Base-by-base conservation (phyloP, 2,113 vertebrate species). In the Electrona antarctica region DNA sequence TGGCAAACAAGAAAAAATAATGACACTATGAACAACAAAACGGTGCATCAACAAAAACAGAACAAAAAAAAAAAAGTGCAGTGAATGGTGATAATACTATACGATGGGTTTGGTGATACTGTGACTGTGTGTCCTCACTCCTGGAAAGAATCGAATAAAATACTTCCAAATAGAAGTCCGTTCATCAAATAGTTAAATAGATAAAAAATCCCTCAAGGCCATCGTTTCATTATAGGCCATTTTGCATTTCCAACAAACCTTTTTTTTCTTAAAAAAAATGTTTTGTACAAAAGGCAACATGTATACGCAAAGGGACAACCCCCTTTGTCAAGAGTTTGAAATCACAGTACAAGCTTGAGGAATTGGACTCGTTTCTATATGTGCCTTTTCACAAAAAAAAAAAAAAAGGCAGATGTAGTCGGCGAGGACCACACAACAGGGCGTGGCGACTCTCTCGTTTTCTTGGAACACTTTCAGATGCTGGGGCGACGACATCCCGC, bases 281-380 rank as follows among this genome's bases (percentile, higher is more conserved):
- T 41, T 41, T 41, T 41, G 65, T 64, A 69, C 49, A 3, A 33
- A 1, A 73, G 61, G 60, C 49, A 65, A 50, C 14, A 0, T 28
- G n/a, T 62, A 57, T n/a, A n/a, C n/a, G n/a, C n/a, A 14, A 4
- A 74, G 51, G 33, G 52, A 8, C 0, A 46, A 13, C 2, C 63
- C 64, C 58, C 2, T 73, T 73, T 67, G 58, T 60, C 21, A 52
- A 21, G 47, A 60, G 46, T 29, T 69, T 47, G 11, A 13, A 7
- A 78, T 78, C 76, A 81, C 78, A 84, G 75, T 78, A n/a, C 57
- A 58, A 13, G n/a, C 3, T 12, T 57, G 47, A 41, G 33, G 33
- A 6, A 41, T 41, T 41, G 3, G 33, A 41, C 33, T 41, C 33
- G 2, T 41, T 41, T 41, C 33, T 41, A 41, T 41, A 3, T 3